phyloP scores from a whole-genome alignment of 2,797 vertebrate species.

The Hyperoplus lanceolatus region DNA sequence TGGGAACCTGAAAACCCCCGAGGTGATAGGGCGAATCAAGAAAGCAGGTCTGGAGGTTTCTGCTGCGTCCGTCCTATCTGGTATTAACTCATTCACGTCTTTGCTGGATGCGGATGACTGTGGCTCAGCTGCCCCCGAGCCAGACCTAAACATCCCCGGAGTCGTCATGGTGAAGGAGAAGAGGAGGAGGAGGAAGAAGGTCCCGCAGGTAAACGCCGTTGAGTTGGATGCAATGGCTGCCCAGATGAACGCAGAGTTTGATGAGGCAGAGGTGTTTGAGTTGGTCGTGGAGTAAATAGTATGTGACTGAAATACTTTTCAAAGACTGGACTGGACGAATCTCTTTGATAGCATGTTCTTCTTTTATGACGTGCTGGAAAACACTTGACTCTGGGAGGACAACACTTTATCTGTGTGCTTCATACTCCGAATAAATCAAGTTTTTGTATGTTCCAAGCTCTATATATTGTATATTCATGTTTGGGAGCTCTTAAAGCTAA shows the following conservation, averaged over 20 bases:
- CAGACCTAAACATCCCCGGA: slow-evolving; percentile 75
- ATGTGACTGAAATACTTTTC: not conserved
- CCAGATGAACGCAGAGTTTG: slow-evolving; percentile 78
- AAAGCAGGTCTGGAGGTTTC: slow-evolving; percentile 39
- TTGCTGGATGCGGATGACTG: slow-evolving; percentile 59
- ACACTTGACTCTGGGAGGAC: not conserved
- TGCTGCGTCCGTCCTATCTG: slow-evolving; percentile 13
- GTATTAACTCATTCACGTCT: slow-evolving; percentile 59
- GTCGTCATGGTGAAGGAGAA: slow-evolving; percentile 71
- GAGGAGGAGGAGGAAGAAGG: slow-evolving; percentile 66
- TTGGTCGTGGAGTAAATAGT: slow-evolving; percentile 71
- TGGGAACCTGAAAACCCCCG: slow-evolving; percentile 70
- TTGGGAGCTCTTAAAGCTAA: too few species aligned
- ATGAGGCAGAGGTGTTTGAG: slow-evolving; percentile 75
- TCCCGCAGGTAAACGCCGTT: slow-evolving; percentile 55
- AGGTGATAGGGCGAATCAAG: slow-evolving; percentile 40
- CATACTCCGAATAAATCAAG: not conserved
- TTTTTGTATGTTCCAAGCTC: slow-evolving; percentile 14
- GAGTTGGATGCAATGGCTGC: slow-evolving; percentile 75
- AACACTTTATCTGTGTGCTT: not conserved
- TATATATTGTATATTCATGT: slow-evolving; percentile 21
- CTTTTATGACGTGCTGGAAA: slow-evolving; percentile 5
- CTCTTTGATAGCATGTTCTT: not conserved
- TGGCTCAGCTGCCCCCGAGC: slow-evolving; percentile 21
- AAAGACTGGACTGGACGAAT: not conserved